Conservation (phyloP, 2,797 vertebrate species). For the Prunella strophiata region DNA sequence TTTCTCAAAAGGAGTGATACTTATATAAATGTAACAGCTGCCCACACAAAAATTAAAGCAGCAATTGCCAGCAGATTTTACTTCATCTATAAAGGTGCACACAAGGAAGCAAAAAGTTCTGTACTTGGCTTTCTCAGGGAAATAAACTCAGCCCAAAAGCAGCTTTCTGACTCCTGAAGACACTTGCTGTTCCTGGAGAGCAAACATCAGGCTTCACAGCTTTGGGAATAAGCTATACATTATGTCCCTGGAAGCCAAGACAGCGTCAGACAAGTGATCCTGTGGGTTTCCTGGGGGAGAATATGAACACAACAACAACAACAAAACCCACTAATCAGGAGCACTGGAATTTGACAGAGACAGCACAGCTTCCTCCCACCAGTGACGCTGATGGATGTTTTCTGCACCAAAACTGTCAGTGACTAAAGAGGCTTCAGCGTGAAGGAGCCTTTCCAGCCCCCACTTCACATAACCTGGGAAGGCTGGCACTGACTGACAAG, state of each 20-base stretch:
- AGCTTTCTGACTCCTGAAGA: slow-evolving; percentile 6
- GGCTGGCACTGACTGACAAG: slow-evolving; percentile 55
- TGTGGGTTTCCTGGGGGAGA: background rate
- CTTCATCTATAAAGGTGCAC: slow-evolving; percentile 1
- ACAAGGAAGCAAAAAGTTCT: background rate
- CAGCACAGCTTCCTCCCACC: slow-evolving; percentile 35
- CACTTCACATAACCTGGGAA: slow-evolving; percentile 41
- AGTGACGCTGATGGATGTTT: slow-evolving; percentile 69
- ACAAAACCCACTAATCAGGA: slow-evolving; percentile 18
- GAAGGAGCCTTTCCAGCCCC: slow-evolving; percentile 28
- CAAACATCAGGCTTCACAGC: background rate
- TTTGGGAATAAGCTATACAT: background rate
- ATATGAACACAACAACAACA: background rate
- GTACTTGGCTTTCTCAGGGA: background rate
- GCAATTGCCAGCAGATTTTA: background rate
- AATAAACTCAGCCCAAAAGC: background rate
- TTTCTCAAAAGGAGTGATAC: slow-evolving; percentile 12
- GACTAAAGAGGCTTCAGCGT: slow-evolving; percentile 49
- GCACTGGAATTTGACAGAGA: slow-evolving; percentile 56
- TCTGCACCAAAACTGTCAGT: slow-evolving; percentile 69
- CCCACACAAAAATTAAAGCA: slow-evolving; percentile 46
- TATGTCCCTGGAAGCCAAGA: slow-evolving; percentile 6
- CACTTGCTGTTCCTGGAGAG: background rate
- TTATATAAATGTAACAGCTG: background rate
- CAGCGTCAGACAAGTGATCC: slow-evolving; percentile 17